Conservation (phyloP, 2,888 invertebrate species). For the Drosophila atripex region DNA sequence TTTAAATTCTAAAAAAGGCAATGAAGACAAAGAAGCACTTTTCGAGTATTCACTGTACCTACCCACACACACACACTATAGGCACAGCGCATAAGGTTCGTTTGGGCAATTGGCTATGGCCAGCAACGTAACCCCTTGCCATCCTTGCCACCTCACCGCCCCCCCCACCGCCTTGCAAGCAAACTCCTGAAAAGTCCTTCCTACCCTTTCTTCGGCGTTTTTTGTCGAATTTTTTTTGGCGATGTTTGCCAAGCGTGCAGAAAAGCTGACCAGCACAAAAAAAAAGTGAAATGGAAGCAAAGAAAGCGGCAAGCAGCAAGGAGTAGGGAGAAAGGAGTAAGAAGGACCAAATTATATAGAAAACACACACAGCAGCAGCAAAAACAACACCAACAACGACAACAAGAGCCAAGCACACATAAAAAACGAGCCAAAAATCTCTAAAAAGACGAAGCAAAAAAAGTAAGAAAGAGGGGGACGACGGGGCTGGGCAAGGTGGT, state of each 20-base stretch:
- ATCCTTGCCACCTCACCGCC: constrained; percentile 12
- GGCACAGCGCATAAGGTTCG: constrained; percentile 43
- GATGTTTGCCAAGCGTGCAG: constrained; percentile 72
- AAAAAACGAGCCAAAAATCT: constrained; percentile 62
- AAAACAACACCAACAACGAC: no score
- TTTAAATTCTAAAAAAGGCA: no score
- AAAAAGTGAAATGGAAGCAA: constrained; percentile 13
- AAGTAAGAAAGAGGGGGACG: constrained; percentile 4
- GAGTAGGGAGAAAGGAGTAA: background rate
- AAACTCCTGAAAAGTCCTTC: background rate
- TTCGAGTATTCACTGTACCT: background rate
- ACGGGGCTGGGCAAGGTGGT: background rate
- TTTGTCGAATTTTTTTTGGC: constrained; percentile 15
- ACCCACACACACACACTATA: constrained; percentile 23
- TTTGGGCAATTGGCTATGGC: constrained; percentile 68
- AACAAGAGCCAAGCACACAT: constrained; percentile 20
- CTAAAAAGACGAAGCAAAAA: constrained; percentile 41
- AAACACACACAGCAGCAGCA: constrained; percentile 54
- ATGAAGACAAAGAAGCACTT: no score
- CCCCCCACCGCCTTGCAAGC: constrained; percentile 4
- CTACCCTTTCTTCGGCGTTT: constrained; percentile 2
- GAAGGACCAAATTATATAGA: constrained; percentile 71
- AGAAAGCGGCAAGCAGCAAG: constrained; percentile 13
- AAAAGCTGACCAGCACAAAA: constrained; percentile 79
- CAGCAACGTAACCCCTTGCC: constrained; percentile 40